These are phyloP conservation scores for Spodoptera exigua DNA, from an alignment of 2,888 invertebrate genomes.

Conservation along the genomic window DNA sequence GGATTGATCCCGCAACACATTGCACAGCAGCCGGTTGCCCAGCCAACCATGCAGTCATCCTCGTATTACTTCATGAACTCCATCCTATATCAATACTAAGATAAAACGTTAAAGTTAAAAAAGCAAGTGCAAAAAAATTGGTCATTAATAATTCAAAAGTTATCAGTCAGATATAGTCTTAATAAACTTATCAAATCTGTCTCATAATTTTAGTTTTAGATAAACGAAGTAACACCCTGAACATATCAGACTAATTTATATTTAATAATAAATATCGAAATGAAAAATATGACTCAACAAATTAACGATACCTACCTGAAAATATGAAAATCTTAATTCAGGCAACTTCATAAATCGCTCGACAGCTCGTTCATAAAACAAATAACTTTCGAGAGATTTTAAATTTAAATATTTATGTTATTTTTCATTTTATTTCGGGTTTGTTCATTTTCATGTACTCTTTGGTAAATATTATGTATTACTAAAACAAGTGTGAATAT, in stretches of 20 bases:
- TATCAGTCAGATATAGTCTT: too few relatives aligned
- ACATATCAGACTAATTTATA: neutral
- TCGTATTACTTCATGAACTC: too few relatives aligned
- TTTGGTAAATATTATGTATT: too few relatives aligned
- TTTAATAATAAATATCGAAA: slow-evolving; percentile 14
- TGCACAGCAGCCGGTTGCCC: too few relatives aligned
- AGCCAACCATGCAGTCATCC: too few relatives aligned
- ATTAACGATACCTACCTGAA: slow-evolving; percentile 25
- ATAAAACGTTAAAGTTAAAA: too few relatives aligned
- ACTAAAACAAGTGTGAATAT: too few relatives aligned
- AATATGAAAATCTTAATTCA: slow-evolving; percentile 34
- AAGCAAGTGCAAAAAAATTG: too few relatives aligned
- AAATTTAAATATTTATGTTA: slow-evolving; percentile 30
- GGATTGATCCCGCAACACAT: too few relatives aligned
- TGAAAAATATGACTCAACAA: slow-evolving; percentile 11
- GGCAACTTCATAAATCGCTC: slow-evolving; percentile 27
- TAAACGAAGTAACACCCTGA: slow-evolving; percentile 9
- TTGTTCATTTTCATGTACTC: neutral
- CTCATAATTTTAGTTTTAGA: neutral
- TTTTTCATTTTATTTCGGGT: slow-evolving; percentile 38
- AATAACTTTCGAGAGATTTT: slow-evolving; percentile 14
- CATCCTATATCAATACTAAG: too few relatives aligned
- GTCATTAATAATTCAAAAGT: too few relatives aligned
- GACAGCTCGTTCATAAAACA: slow-evolving; percentile 23
- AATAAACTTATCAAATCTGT: neutral